Evolutionary conservation across 2,888 invertebrate species (phyloP).

Genomic region (Brachylomia viminalis): DNA sequence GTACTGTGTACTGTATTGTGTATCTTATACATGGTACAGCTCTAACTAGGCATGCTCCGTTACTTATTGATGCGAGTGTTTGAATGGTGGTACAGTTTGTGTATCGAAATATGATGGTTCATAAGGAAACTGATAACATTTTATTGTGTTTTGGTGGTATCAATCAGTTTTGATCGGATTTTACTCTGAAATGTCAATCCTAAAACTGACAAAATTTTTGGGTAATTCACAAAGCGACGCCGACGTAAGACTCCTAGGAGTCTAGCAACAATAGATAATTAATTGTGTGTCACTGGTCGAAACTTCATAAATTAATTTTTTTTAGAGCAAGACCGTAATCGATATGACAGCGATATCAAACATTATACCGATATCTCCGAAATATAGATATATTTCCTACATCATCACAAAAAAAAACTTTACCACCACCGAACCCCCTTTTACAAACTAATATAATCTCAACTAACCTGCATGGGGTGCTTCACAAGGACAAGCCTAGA

Average conservation of each 20-base stretch:
- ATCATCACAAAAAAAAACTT: conserved; percentile 8
- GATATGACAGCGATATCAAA: background rate
- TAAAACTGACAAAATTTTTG: too few species aligned
- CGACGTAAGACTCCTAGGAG: background rate
- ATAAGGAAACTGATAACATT: too few species aligned
- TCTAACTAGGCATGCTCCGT: conserved; percentile 65
- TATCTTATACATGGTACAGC: conserved; percentile 21
- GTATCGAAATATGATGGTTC: background rate
- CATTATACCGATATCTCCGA: background rate
- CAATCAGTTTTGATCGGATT: background rate
- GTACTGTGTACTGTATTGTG: conserved; percentile 32
- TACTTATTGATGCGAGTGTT: conserved; percentile 15
- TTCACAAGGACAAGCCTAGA: conserved; percentile 81
- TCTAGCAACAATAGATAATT: background rate
- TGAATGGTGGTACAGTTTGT: conserved; percentile 37
- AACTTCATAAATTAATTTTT: too few species aligned
- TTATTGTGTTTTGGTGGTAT: background rate
- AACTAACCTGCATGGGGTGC: conserved; percentile 83
- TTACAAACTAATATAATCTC: conserved; percentile 47
- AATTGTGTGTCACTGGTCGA: background rate
- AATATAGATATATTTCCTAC: background rate
- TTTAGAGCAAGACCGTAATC: background rate
- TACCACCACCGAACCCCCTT: conserved; percentile 10
- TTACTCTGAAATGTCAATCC: background rate
- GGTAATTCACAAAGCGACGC: background rate